Evolutionary conservation across 2,797 vertebrate species (phyloP).

Genomic region (Hydrocynus forskahlii): DNA sequence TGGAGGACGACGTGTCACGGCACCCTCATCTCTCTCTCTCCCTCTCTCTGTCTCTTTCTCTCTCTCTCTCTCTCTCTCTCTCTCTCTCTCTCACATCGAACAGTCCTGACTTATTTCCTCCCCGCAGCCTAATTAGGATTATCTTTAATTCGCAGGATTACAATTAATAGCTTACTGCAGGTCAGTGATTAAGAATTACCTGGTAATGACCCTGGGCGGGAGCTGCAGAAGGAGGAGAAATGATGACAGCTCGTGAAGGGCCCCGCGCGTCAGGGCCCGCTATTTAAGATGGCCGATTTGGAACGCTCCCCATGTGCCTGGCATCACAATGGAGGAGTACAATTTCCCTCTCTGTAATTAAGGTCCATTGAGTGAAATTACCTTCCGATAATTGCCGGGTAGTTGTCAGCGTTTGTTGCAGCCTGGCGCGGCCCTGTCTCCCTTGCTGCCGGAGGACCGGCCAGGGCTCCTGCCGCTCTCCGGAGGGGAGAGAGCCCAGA

Average conservation of each 20-base stretch:
- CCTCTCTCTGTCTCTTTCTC: too few relatives aligned
- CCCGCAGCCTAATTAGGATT: slow-evolving; percentile 67
- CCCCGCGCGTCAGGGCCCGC: slow-evolving; percentile 65
- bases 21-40: slow-evolving; percentile 28
- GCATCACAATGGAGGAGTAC: slow-evolving; percentile 74
- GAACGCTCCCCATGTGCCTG: slow-evolving; percentile 65
- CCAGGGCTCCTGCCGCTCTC: slow-evolving; percentile 62
- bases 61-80: background rate
- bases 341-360: slow-evolving; percentile 80
- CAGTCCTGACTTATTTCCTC: slow-evolving; percentile 62
- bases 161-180: slow-evolving; percentile 72
- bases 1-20: slow-evolving; percentile 46
- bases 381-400: slow-evolving; percentile 82
- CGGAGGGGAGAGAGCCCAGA: slow-evolving; percentile 45
- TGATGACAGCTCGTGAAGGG: slow-evolving; percentile 65
- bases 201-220: slow-evolving; percentile 66
- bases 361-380: slow-evolving; percentile 85
- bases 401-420: slow-evolving; percentile 82
- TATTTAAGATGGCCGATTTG: slow-evolving; percentile 70
- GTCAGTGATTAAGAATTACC: slow-evolving; percentile 72
- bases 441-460: slow-evolving; percentile 59
- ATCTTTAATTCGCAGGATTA: slow-evolving; percentile 71
- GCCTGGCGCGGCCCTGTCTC: slow-evolving; percentile 65
- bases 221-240: slow-evolving; percentile 62
- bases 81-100: slow-evolving; percentile 42